Conservation (phyloP, 2,113 vertebrate genomes). For the Ochotona princeps region DNA sequence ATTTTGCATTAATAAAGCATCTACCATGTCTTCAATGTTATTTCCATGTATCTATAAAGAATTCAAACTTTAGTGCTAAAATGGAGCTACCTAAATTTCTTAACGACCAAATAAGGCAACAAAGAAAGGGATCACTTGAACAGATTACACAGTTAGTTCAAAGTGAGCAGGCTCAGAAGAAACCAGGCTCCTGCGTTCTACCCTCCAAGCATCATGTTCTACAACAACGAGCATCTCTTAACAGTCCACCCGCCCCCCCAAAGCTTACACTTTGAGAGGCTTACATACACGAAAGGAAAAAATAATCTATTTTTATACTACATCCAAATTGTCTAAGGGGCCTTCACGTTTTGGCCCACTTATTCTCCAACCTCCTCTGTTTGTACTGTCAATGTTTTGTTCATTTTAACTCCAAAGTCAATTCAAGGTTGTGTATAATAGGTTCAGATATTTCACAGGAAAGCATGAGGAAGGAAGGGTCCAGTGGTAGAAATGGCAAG, state of each 20-base stretch:
- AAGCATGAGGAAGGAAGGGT: not conserved
- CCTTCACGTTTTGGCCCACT: not conserved
- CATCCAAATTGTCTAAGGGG: not conserved
- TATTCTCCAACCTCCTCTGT: not conserved
- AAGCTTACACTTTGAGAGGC: not conserved
- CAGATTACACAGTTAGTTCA: not conserved
- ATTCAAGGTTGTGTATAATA: not conserved
- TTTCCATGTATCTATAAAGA: not conserved
- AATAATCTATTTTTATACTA: not conserved
- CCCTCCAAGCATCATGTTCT: no score
- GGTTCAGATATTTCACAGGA: not conserved
- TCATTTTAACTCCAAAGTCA: not conserved
- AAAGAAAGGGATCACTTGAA: not conserved
- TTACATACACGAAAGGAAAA: not conserved
- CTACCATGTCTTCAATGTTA: not conserved
- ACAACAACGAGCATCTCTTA: not conserved
- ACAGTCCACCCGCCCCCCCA: not conserved
- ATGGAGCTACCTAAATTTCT: not conserved
- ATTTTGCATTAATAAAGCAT: not conserved
- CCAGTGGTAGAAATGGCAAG: not conserved
- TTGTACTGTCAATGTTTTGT: not conserved
- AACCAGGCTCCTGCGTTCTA: no score
- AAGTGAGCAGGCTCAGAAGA: not conserved
- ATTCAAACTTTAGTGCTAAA: constrained; percentile 2
- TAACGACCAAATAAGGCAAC: constrained; percentile 11